Evolutionary conservation across 2,888 invertebrate genomes (phyloP).

Genomic region (Noctua fimbriata): DNA sequence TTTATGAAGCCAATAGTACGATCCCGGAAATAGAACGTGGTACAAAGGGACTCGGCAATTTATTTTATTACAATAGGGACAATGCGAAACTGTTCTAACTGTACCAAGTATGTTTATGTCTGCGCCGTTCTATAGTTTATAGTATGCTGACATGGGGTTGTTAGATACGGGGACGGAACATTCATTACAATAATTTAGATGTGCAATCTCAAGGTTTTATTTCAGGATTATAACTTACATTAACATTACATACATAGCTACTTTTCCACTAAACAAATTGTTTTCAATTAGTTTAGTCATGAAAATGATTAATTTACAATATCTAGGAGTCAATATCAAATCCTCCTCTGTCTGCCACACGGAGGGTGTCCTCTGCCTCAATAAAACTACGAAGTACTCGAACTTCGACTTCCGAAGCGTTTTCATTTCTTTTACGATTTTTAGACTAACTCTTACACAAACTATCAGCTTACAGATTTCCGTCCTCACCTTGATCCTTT

Average conservation of each 20-base stretch:
- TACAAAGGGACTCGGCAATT: slow-evolving; percentile 12
- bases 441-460: neutral
- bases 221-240: neutral
- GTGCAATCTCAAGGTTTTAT: neutral
- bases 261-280: neutral
- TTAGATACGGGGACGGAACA: neutral
- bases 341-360: neutral
- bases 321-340: neutral
- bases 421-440: neutral
- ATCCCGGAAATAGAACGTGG: slow-evolving; percentile 19
- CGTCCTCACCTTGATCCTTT: neutral
- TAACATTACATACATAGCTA: neutral
- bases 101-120: slow-evolving; percentile 6
- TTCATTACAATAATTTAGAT: slow-evolving; percentile 2
- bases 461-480: neutral
- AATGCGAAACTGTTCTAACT: slow-evolving; percentile 26
- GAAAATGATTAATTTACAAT: neutral
- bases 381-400: neutral
- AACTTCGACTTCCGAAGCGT: neutral
- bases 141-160: neutral
- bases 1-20: slow-evolving; percentile 10
- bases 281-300: neutral
- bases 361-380: neutral
- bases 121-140: slow-evolving; percentile 8
- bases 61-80: slow-evolving; percentile 28